These are phyloP conservation scores for Sarcophaga peregrina DNA, from an alignment of 1,140 invertebrate genomes.

Conservation along the genomic window DNA sequence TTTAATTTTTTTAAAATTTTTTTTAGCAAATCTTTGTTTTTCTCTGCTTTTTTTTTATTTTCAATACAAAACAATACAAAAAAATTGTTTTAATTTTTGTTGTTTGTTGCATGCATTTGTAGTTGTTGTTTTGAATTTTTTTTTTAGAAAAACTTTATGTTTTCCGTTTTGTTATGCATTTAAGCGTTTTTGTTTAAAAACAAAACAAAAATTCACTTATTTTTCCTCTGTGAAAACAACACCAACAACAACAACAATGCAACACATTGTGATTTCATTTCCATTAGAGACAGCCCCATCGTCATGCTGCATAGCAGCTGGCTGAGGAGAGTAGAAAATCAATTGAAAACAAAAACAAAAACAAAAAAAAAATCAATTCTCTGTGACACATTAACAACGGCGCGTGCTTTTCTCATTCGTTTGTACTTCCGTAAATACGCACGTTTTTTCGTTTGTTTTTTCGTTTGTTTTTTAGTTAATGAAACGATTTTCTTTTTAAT, in stretches of 20 bases:
- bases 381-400: conserved; percentile 8
- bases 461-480: neutral
- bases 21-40: too few species aligned
- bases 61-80: too few species aligned
- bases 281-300: too few species aligned
- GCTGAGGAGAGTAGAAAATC: neutral
- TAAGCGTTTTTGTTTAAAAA: conserved; percentile 17
- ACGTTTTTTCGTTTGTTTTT: conserved; percentile 20
- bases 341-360: neutral
- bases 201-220: neutral
- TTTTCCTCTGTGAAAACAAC: conserved; percentile 14
- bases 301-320: too few species aligned
- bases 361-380: conserved; percentile 1
- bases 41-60: too few species aligned
- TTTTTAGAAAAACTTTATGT: conserved; percentile 28
- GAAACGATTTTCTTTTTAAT: too few species aligned
- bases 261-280: too few species aligned
- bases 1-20: neutral
- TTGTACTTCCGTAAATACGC: conserved; percentile 34
- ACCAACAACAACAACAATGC: neutral
- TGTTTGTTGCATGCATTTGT: neutral
- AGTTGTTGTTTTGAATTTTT: neutral
- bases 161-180: conserved; percentile 24
- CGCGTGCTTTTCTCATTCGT: conserved; percentile 19
- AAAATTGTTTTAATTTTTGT: too few species aligned